phyloP scores from a whole-genome alignment of 1,140 invertebrate genomes.

The Diabrotica virgifera region DNA sequence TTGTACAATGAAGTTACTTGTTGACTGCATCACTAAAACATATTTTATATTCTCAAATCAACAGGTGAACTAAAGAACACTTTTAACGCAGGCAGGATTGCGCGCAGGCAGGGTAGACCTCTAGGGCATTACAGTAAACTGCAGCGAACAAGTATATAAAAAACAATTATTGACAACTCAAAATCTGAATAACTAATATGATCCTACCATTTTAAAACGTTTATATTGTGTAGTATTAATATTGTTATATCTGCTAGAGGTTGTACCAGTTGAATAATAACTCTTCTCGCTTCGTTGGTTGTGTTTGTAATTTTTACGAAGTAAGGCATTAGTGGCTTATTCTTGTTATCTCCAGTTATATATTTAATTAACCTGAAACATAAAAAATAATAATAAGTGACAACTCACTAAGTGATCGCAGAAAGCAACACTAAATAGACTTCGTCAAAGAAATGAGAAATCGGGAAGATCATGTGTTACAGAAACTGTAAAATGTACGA shows the following conservation, averaged over 20 bases:
- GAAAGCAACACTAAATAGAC: no score
- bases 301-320: constrained; percentile 35
- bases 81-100: no score
- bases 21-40: no score
- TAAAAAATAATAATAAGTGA: neutral
- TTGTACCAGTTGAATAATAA: constrained; percentile 39
- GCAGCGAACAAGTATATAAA: no score
- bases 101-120: no score
- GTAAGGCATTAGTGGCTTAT: constrained; percentile 33
- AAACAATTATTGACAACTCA: no score
- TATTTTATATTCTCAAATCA: no score
- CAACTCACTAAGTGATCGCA: no score
- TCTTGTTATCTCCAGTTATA: constrained; percentile 25
- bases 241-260: constrained; percentile 44
- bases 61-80: no score
- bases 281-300: constrained; percentile 40
- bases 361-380: constrained; percentile 39
- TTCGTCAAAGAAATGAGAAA: neutral
- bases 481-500: neutral
- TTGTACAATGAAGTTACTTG: no score
- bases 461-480: neutral
- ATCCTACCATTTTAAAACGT: constrained; percentile 32
- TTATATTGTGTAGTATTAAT: constrained; percentile 39
- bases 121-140: no score
- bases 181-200: no score